Evolutionary conservation across 2,113 vertebrate species (phyloP).

Genomic region (Spheniscus mendiculus): DNA sequence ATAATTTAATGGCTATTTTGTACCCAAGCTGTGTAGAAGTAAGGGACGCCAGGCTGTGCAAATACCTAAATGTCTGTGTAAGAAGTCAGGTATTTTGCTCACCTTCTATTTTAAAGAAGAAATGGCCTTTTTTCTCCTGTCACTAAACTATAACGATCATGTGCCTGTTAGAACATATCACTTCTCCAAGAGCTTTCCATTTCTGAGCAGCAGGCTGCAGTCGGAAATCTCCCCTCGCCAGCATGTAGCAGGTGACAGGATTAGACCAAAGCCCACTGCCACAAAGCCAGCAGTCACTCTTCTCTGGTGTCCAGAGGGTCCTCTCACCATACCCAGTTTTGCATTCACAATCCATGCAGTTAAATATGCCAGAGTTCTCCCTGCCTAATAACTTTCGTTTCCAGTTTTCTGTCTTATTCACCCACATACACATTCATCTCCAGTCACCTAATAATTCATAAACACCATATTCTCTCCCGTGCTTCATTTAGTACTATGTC

Average conservation of each 20-base stretch:
- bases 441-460: not conserved
- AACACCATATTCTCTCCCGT: not conserved
- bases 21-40: not conserved
- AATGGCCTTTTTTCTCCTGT: not conserved
- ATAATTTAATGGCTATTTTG: not conserved
- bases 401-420: constrained; percentile 1
- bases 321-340: not conserved
- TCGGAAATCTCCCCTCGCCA: not conserved
- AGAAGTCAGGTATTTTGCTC: not conserved
- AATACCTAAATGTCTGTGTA: not conserved
- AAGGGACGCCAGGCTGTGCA: not conserved
- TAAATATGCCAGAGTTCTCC: not conserved
- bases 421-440: not conserved
- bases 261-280: not conserved
- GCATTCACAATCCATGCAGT: not conserved
- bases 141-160: not conserved
- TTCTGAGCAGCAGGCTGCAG: not conserved
- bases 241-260: not conserved
- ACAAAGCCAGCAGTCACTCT: not conserved
- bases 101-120: not conserved
- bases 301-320: not conserved
- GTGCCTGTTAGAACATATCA: not conserved
- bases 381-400: not conserved
- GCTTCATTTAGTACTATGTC: not conserved
- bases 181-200: not conserved